phyloP scores from a whole-genome alignment of 2,113 vertebrate genomes.

The Ardeotis arabs region DNA sequence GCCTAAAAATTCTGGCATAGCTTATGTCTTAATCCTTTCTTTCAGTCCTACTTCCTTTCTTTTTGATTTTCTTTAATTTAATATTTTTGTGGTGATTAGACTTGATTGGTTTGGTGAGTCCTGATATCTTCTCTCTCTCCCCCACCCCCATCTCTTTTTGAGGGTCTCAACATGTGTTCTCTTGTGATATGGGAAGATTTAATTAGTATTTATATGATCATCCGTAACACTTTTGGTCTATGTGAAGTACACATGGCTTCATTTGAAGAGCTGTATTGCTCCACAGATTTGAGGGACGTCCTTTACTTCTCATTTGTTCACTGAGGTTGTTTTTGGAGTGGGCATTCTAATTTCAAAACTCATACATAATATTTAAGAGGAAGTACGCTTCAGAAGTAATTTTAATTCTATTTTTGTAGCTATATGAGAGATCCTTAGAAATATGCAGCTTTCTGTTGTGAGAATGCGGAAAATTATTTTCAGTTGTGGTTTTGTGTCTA shows the following conservation, averaged over 20 bases:
- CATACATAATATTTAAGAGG: neutral
- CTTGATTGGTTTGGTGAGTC: constrained; percentile 36
- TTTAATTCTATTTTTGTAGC: neutral
- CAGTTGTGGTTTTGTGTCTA: neutral
- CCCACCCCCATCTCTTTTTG: neutral
- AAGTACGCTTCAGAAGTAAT: neutral
- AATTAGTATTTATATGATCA: constrained; percentile 40
- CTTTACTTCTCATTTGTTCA: neutral
- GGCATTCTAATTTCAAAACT: neutral
- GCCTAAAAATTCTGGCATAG: neutral
- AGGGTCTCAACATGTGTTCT: constrained; percentile 32
- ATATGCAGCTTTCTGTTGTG: neutral
- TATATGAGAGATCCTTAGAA: neutral
- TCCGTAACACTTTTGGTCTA: neutral
- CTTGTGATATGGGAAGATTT: constrained; percentile 52
- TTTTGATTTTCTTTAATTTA: constrained; percentile 16
- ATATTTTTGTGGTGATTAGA: constrained; percentile 34
- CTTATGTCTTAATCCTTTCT: constrained; percentile 37
- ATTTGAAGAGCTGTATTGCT: neutral
- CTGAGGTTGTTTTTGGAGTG: constrained; percentile 24
- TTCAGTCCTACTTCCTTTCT: neutral
- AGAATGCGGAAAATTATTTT: neutral
- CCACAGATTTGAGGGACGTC: neutral
- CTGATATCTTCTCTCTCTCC: neutral
- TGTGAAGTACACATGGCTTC: neutral